These are phyloP conservation scores for Phorcus lineatus DNA, from an alignment of 2,888 invertebrate species.

Conservation along the genomic window DNA sequence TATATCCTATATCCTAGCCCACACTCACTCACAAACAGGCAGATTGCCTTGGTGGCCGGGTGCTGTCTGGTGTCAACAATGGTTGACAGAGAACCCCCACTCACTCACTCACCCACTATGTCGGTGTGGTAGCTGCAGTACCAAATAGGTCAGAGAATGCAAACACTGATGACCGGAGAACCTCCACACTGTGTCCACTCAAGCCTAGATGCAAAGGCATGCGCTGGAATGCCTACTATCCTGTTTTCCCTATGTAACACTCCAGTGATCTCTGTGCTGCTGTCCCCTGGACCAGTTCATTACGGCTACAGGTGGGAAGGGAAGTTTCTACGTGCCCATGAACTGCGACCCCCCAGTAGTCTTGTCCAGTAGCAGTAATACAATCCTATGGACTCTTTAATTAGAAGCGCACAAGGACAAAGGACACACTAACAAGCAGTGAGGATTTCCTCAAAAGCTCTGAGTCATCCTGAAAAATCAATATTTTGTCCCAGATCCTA, in stretches of 20 bases:
- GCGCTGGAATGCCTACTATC: slow-evolving; percentile 4
- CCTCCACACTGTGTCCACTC: not conserved
- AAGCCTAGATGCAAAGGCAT: not conserved
- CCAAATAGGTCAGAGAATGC: not conserved
- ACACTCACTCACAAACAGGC: too few species aligned
- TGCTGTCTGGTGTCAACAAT: not conserved
- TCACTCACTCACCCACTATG: not conserved
- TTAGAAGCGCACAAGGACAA: not conserved
- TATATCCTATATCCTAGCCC: too few species aligned
- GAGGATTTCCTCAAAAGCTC: not conserved
- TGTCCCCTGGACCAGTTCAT: not conserved
- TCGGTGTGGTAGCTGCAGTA: not conserved
- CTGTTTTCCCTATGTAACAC: slow-evolving; percentile 10
- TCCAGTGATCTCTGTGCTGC: not conserved
- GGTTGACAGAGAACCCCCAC: not conserved
- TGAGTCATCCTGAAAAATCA: not conserved
- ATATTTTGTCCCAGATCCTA: not conserved
- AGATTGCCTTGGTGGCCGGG: too few species aligned
- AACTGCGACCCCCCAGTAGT: too few species aligned
- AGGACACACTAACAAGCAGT: not conserved
- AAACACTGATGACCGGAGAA: not conserved
- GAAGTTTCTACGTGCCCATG: not conserved
- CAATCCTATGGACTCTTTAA: not conserved
- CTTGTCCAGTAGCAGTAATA: too few species aligned
- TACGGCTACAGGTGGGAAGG: not conserved